phyloP scores from a whole-genome alignment of 2,797 vertebrate genomes.

The Falco peregrinus region DNA sequence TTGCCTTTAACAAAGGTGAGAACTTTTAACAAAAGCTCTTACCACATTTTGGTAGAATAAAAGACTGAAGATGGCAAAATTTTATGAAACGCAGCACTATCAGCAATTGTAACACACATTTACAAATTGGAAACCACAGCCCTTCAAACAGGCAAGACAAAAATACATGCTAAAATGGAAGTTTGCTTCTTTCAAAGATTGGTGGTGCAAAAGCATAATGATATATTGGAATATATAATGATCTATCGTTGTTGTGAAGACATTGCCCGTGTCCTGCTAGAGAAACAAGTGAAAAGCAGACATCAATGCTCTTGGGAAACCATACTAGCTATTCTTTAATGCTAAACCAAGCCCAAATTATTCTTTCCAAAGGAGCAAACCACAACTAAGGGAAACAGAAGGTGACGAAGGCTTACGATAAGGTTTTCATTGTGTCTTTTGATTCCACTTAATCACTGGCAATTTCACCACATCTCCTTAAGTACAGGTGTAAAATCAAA shows the following conservation, averaged over 20 bases:
- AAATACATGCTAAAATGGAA: background rate
- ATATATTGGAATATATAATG: background rate
- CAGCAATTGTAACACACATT: background rate
- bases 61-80: background rate
- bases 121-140: background rate
- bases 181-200: background rate
- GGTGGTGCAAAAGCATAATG: background rate
- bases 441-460: constrained; percentile 5
- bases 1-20: background rate
- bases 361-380: background rate
- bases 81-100: background rate
- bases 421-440: background rate
- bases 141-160: background rate
- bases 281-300: background rate
- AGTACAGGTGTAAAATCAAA: constrained; percentile 40
- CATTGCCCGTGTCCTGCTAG: background rate
- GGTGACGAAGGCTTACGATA: background rate
- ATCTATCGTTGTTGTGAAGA: background rate
- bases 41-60: background rate
- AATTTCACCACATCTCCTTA: constrained; percentile 28
- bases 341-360: background rate
- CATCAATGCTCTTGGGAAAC: background rate
- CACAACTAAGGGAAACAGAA: background rate
- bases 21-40: background rate
- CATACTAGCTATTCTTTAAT: background rate